Conservation (phyloP, 30 jellyfish, hydroid and myxozoan genomes). For the Clytia hemisphaerica region DNA sequence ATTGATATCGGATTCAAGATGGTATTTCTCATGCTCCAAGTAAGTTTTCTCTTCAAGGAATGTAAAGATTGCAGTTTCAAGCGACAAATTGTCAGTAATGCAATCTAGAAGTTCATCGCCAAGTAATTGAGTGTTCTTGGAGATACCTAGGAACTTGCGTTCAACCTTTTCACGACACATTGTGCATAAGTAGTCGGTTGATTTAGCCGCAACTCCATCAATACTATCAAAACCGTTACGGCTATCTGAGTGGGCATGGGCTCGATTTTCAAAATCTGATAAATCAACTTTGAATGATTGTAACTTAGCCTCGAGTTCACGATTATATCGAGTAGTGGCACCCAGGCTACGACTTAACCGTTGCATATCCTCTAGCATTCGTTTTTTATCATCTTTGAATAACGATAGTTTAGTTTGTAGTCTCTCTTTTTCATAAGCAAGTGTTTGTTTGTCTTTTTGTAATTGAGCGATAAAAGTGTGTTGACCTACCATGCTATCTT, state of each 20-base stretch:
- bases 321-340: conserved; percentile 80
- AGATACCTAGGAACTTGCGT: conserved; percentile 65
- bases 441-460: conserved; percentile 67
- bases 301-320: conserved; percentile 65
- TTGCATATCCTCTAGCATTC: conserved; percentile 85
- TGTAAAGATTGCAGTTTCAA: conserved; percentile 90
- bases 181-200: conserved; percentile 64
- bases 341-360: conserved; percentile 70
- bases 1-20: conserved; percentile 72
- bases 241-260: conserved; percentile 38
- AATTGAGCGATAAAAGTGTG: conserved; percentile 50
- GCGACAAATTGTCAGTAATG: conserved; percentile 78
- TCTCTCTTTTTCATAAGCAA: conserved; percentile 69
- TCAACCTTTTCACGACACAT: conserved; percentile 50
- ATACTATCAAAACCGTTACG: no score
- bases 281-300: conserved; percentile 71
- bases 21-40: conserved; percentile 68
- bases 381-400: conserved; percentile 77
- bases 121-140: conserved; percentile 59
- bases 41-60: conserved; percentile 75
- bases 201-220: background rate
- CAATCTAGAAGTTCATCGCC: conserved; percentile 96
- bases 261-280: conserved; percentile 45
- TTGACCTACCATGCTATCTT: conserved; percentile 75
- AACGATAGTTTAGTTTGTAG: conserved; percentile 70